Base-by-base conservation (phyloP, 2,797 vertebrate species). In the Bufotes viridis region DNA sequence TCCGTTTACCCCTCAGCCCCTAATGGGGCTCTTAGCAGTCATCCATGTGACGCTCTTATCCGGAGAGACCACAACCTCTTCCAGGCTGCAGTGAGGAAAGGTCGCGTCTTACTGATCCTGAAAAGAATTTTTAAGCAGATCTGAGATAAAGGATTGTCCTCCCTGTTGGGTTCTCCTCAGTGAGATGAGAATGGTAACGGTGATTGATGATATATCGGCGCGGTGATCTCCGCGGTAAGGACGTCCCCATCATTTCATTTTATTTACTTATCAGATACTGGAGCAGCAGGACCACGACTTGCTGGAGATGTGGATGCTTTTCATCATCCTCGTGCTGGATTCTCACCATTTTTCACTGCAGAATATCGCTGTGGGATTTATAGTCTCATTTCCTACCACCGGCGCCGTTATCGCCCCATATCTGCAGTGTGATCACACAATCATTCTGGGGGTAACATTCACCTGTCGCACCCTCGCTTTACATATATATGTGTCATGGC, bases 11-110 rank as follows among this genome's bases (percentile, higher is more conserved):
- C 29, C 29, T 34, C 29, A 34, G 29, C 29, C 26, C 20, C 87
- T 88, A 72, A 79, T 88, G 79, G 81, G 61, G 81, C 58, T 78
- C 72, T 79, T 88, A 88, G 13, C 87, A 79, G 26, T 78, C 82
- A 84, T 78, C 74, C 81, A 72, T 87, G 29, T 72, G 82, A 84
- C 63, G 51, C 61, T 79, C 15, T 81, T 29, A 87, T 80, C 63
- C 76, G 78, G 65, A 69, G 61, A 58, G 75, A 60, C 61, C 51
- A 69, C 67, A 69, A 79, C 63, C 60, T 51, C 26, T 87, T 76
- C 51, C 15, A 24, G 69, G 24, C 61, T 29, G 17, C 63, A 61
- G 60, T 34, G 29, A 34, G 29, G 29, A 84, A 84, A 75, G 82
- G 82, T 84, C 70, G 57, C 12, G 0, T 78, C 42, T 67, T 85